Conservation (phyloP, 2,797 vertebrate genomes). For the Numenius phaeopus region DNA sequence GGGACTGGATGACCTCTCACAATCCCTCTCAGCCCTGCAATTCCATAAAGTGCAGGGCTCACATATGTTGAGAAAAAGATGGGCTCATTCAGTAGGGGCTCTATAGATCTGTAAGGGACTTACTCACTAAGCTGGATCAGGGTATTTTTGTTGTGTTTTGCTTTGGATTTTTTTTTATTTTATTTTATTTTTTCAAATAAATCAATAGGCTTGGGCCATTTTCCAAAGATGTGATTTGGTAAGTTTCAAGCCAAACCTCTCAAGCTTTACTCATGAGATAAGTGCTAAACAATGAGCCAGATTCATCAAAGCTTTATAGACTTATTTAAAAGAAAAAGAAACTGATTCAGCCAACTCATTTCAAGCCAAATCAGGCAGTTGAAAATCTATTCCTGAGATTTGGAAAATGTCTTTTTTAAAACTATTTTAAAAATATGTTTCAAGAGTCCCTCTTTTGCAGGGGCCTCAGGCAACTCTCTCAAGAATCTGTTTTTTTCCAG, state of each 20-base stretch:
- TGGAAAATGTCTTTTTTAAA: slow-evolving; percentile 4
- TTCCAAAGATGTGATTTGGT: slow-evolving; percentile 69
- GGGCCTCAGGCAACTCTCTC: slow-evolving; percentile 43
- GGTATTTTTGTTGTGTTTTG: slow-evolving; percentile 17
- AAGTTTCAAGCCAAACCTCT: slow-evolving; percentile 73
- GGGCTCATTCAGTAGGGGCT: not conserved
- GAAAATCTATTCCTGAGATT: slow-evolving; percentile 66
- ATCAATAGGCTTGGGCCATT: slow-evolving; percentile 68
- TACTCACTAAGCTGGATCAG: slow-evolving; percentile 47
- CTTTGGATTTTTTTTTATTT: not conserved
- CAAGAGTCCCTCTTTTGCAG: slow-evolving; percentile 21
- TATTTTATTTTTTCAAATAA: not conserved
- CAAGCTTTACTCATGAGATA: slow-evolving; percentile 75
- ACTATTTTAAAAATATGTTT: slow-evolving; percentile 47
- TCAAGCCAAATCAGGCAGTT: slow-evolving; percentile 57
- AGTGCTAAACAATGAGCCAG: slow-evolving; percentile 71
- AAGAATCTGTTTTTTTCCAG: not conserved
- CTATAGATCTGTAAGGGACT: slow-evolving; percentile 33
- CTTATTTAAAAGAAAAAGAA: slow-evolving; percentile 67
- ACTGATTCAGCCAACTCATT: slow-evolving; percentile 64
- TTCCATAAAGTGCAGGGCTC: not conserved
- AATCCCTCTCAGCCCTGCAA: not conserved
- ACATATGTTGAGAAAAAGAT: not conserved
- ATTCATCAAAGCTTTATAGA: slow-evolving; percentile 72
- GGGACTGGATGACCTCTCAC: not conserved